Evolutionary conservation across 2,797 vertebrate species (phyloP), one percentile per base, ranked within the genome.

Genomic region (Platalea minor): DNA sequence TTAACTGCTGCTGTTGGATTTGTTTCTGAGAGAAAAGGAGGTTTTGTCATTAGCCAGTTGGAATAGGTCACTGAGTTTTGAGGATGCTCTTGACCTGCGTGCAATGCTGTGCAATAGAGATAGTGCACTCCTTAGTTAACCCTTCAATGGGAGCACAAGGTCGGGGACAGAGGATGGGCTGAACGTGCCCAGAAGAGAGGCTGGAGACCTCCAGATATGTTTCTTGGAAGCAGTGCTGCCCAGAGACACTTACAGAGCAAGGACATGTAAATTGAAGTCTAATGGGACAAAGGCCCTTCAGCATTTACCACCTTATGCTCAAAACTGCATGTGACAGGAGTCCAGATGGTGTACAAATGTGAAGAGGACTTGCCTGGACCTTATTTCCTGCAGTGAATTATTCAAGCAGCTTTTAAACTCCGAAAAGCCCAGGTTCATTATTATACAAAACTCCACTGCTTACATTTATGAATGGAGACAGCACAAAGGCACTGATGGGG

Each of bases 281-380:
- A 88, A 88, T 43, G 56, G 70, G 68, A 95, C 51, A 85, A 87
- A 80, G 72, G 45, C 75, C 63, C 59, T 89, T 94, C 78, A 89
- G 60, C 85, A 74, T 91, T 94, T 91, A 85, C n/a, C 39, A 85
- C 56, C 43, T 96, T 91, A 68, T 77, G 87, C 89, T 91, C 48
- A 46, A 85, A 95, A 92, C 46, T 4, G 5, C 45, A 11, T 64
- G 51, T 87, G 82, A 85, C 85, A 92, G 89, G 68, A 26, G 60
- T 95, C 94, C 91, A 97, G 91, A 85, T 89, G 87, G 91, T 74
- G 35, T 31, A 70, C 85, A 77, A 80, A 94, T 48, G 87, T 23
- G 45, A 88, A 60, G 64, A 88, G 82, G 78, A 74, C 95, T 91
- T 92, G 64, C 75, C 88, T 94, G 89, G 91, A 69, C 93, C 28